Percentiles rank a stretch among this genome's conserved stretches.
phyloP scores from a whole-genome alignment of 2,797 vertebrate genomes.

The Huso huso region DNA sequence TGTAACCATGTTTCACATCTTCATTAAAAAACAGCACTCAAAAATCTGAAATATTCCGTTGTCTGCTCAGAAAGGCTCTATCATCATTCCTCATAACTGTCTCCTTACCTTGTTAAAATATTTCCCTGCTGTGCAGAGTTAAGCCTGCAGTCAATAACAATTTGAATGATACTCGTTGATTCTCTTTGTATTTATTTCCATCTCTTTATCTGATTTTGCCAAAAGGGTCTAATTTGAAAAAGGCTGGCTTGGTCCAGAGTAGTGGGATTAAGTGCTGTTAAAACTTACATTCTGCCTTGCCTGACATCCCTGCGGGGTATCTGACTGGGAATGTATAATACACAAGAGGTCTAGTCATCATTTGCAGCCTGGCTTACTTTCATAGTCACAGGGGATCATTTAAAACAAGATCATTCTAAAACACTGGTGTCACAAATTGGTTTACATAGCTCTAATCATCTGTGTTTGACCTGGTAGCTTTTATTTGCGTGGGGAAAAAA shows the following conservation, averaged over 20 bases:
- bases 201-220: slow-evolving; percentile 38
- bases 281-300: slow-evolving; percentile 48
- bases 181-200: slow-evolving; percentile 31
- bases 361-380: slow-evolving; percentile 25
- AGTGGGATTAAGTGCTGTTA: slow-evolving; percentile 46
- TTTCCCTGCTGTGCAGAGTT: slow-evolving; percentile 34
- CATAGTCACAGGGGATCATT: slow-evolving; percentile 23
- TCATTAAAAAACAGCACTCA: too few relatives aligned
- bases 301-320: slow-evolving; percentile 42
- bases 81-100: slow-evolving; percentile 5
- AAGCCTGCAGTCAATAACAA: slow-evolving; percentile 40
- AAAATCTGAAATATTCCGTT: too few relatives aligned
- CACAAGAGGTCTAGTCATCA: slow-evolving; percentile 41
- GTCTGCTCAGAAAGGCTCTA: too few relatives aligned
- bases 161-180: slow-evolving; percentile 43
- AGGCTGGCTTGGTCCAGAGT: slow-evolving; percentile 38
- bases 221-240: slow-evolving; percentile 46
- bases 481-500: not conserved
- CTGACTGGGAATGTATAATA: slow-evolving; percentile 42
- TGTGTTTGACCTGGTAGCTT: slow-evolving; percentile 44
- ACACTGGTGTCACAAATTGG: slow-evolving; percentile 38
- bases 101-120: slow-evolving; percentile 31
- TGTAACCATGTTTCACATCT: too few relatives aligned
- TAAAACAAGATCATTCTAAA: slow-evolving; percentile 36
- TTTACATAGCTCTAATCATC: slow-evolving; percentile 54